phyloP scores from a whole-genome alignment of 2,888 invertebrate genomes.

The Brenthis hecate region DNA sequence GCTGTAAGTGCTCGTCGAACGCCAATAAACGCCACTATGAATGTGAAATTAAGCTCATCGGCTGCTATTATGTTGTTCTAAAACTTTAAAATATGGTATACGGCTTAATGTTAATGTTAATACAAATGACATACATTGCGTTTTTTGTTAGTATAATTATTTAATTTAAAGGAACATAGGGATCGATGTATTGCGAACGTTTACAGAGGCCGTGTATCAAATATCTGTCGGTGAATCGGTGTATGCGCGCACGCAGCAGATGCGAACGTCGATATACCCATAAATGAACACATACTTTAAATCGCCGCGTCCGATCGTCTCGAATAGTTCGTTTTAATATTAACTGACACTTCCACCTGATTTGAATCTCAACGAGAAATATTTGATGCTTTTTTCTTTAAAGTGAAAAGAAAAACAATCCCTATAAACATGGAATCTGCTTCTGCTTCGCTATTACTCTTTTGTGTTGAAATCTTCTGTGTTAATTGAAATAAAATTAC shows the following conservation, averaged over 20 bases:
- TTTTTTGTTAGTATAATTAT: not conserved
- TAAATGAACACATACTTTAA: constrained; percentile 15
- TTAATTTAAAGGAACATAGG: not conserved
- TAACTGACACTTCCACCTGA: constrained; percentile 19
- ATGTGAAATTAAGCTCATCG: constrained; percentile 23
- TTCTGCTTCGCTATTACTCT: too few species aligned
- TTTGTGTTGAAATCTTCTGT: too few species aligned
- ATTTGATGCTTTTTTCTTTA: not conserved
- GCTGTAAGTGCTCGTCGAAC: constrained; percentile 12
- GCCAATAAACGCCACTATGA: constrained; percentile 18
- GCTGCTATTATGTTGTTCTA: constrained; percentile 21
- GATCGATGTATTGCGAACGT: not conserved
- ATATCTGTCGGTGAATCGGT: not conserved
- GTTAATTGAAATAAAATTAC: too few species aligned
- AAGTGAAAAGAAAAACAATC: too few species aligned
- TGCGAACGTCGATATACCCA: constrained; percentile 10
- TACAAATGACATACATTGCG: constrained; percentile 11
- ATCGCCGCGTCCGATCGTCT: constrained; percentile 23
- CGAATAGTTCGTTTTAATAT: constrained; percentile 12
- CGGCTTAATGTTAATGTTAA: not conserved
- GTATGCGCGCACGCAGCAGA: constrained; percentile 12
- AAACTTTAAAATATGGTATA: constrained; percentile 16
- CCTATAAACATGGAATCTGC: too few species aligned
- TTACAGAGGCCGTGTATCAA: too few species aligned
- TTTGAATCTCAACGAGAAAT: not conserved